Percentiles rank a stretch among this genome's conserved stretches.
phyloP scores from a whole-genome alignment of 2,888 invertebrate species.

The Ferrisia virgata region DNA sequence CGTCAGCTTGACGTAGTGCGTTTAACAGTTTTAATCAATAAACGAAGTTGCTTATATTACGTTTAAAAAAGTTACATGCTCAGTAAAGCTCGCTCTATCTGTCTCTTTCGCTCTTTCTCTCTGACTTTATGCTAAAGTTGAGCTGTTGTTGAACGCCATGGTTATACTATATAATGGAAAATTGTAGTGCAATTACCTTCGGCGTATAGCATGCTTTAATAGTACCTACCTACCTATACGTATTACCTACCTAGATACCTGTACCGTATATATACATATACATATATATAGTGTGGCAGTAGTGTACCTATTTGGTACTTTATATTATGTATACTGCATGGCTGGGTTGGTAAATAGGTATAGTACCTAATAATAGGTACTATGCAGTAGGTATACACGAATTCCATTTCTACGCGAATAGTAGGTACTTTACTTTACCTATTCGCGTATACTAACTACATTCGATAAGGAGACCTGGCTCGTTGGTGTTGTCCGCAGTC shows the following conservation, averaged over 20 bases:
- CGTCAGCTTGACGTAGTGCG: constrained; percentile 28
- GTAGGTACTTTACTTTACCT: too few species aligned
- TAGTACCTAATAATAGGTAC: too few species aligned
- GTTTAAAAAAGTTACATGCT: constrained; percentile 30
- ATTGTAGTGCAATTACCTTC: constrained; percentile 21
- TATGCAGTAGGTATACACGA: too few species aligned
- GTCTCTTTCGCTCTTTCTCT: too few species aligned
- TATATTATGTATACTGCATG: too few species aligned
- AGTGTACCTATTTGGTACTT: background rate
- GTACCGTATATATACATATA: too few species aligned
- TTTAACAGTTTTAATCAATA: constrained; percentile 30
- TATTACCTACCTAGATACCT: background rate
- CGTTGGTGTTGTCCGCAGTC: background rate
- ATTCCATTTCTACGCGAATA: too few species aligned
- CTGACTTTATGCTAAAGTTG: background rate
- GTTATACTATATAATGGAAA: constrained; percentile 7
- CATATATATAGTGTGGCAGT: too few species aligned
- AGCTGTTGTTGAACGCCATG: background rate
- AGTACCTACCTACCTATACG: background rate
- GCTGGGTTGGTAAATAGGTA: too few species aligned
- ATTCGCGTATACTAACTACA: too few species aligned
- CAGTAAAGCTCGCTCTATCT: constrained; percentile 13
- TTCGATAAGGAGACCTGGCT: too few species aligned
- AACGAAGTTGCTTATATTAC: constrained; percentile 32
- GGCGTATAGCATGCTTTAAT: background rate